These are phyloP conservation scores for Pelmatolapia mariae DNA, from an alignment of 2,113 vertebrate species.

Conservation along the genomic window DNA sequence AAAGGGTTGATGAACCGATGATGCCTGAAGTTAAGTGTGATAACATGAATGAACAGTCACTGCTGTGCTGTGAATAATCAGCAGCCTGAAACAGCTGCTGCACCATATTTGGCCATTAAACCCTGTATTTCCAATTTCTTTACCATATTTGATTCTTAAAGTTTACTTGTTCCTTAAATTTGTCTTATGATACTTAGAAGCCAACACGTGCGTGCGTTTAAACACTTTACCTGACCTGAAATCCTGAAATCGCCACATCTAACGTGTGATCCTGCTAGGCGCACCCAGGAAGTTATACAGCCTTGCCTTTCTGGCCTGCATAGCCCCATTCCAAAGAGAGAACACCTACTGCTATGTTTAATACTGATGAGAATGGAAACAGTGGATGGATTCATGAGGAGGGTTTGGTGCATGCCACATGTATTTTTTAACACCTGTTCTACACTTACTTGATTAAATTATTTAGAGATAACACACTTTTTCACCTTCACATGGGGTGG, in stretches of 20 bases:
- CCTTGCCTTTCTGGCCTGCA: background rate
- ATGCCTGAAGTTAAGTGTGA: background rate
- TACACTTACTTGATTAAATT: background rate
- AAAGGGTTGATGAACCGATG: background rate
- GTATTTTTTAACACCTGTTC: background rate
- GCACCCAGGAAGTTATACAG: background rate
- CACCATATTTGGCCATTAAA: background rate
- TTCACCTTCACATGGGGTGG: background rate
- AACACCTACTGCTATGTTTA: background rate
- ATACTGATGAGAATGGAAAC: background rate
- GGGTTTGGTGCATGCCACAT: background rate
- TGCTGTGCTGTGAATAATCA: background rate
- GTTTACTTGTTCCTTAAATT: background rate
- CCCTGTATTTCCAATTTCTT: background rate
- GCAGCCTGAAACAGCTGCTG: background rate
- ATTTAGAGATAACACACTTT: background rate
- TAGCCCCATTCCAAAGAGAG: background rate
- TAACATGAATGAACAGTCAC: background rate
- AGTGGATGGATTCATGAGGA: background rate
- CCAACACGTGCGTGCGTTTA: background rate
- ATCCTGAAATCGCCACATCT: background rate
- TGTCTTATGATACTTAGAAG: background rate
- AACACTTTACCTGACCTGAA: background rate
- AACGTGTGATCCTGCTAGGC: background rate
- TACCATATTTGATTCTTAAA: background rate